phyloP scores from a whole-genome alignment of 2,113 vertebrate species.

The Tapirus terrestris region DNA sequence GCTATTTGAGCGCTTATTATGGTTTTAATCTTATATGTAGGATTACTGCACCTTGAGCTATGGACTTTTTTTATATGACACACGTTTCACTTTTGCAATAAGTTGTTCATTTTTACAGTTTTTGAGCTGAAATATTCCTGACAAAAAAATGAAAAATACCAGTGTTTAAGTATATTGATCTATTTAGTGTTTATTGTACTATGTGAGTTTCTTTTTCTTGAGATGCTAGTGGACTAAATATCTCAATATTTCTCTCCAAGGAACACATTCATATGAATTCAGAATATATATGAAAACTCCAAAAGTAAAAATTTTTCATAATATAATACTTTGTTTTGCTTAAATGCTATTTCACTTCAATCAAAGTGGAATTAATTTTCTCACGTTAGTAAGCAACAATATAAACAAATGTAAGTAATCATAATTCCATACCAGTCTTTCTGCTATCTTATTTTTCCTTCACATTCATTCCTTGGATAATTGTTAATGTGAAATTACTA shows the following conservation, averaged over 20 bases:
- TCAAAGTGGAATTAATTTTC: neutral
- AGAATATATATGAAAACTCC: neutral
- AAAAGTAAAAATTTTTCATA: slow-evolving; percentile 34
- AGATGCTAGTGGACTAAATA: neutral
- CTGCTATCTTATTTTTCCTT: neutral
- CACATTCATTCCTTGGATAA: neutral
- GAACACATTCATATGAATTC: neutral
- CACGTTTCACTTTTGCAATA: neutral
- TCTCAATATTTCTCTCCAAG: neutral
- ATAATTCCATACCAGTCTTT: neutral
- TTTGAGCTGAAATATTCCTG: neutral
- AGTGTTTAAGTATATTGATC: neutral
- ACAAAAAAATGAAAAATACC: neutral
- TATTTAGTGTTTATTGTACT: neutral
- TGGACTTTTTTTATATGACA: neutral
- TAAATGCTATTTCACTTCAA: neutral
- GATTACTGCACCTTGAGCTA: neutral
- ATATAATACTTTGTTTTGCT: neutral
- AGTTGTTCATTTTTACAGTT: neutral
- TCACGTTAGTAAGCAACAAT: neutral
- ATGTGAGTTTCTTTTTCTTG: neutral
- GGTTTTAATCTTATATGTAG: slow-evolving; percentile 48
- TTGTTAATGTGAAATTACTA: neutral
- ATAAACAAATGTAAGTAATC: neutral
- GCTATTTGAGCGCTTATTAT: neutral